These are phyloP conservation scores for Ryuthela nishihirai DNA, from an alignment of 2,888 invertebrate species.

Conservation along the genomic window DNA sequence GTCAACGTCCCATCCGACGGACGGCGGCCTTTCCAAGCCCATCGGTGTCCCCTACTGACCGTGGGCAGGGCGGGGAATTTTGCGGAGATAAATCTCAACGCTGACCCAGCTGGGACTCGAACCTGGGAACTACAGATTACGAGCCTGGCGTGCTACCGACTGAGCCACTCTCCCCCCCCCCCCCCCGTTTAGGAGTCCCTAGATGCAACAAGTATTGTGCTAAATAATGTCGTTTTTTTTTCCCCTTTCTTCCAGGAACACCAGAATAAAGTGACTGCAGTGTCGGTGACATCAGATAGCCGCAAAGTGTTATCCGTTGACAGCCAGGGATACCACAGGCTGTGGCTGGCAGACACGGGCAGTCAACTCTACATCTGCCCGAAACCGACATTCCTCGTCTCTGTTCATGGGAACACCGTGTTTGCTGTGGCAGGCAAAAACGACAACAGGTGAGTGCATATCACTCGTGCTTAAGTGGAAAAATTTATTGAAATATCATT, in stretches of 20 bases:
- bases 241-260: slow-evolving; percentile 64
- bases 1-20: too few relatives aligned
- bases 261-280: slow-evolving; percentile 62
- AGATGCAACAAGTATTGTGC: neutral
- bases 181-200: too few relatives aligned
- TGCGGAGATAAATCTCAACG: too few relatives aligned
- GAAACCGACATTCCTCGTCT: slow-evolving; percentile 33
- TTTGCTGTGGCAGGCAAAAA: slow-evolving; percentile 53
- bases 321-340: slow-evolving; percentile 65
- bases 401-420: slow-evolving; percentile 53
- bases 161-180: neutral
- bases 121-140: too few relatives aligned
- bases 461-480: too few relatives aligned
- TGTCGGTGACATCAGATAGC: slow-evolving; percentile 74
- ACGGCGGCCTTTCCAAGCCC: too few relatives aligned
- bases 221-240: neutral
- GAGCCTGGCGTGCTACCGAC: too few relatives aligned
- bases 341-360: slow-evolving; percentile 80
- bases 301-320: slow-evolving; percentile 76
- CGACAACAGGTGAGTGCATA: slow-evolving; percentile 50
- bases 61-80: too few relatives aligned
- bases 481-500: too few relatives aligned
- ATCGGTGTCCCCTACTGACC: too few relatives aligned
- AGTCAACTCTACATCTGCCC: slow-evolving; percentile 61
- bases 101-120: too few relatives aligned